Conservation (phyloP, 2,113 vertebrate genomes). For the Harpagus bidentatus region DNA sequence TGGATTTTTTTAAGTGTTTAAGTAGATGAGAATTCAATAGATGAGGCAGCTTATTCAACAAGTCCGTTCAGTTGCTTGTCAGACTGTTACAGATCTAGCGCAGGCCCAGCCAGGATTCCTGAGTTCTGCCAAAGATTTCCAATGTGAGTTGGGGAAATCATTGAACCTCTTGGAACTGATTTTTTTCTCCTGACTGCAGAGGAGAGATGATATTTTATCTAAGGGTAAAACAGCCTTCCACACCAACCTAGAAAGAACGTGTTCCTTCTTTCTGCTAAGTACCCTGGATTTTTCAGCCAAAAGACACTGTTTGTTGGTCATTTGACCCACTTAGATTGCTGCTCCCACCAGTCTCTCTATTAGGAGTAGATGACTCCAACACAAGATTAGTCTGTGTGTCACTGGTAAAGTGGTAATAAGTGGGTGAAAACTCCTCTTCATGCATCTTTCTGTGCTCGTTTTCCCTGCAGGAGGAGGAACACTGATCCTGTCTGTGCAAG, state of each 20-base stretch:
- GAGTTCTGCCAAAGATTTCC: neutral
- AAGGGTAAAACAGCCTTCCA: neutral
- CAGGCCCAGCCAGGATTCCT: neutral
- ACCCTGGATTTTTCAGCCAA: neutral
- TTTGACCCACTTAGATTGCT: neutral
- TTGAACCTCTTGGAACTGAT: neutral
- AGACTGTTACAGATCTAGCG: neutral
- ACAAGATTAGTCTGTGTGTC: neutral
- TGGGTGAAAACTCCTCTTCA: neutral
- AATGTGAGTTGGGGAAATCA: neutral
- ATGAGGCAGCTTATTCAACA: neutral
- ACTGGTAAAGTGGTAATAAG: neutral
- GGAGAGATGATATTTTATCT: neutral
- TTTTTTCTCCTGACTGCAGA: neutral
- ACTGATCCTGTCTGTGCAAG: constrained; percentile 79
- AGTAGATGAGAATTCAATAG: constrained; percentile 23
- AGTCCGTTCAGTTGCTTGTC: neutral
- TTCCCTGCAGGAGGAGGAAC: constrained; percentile 69
- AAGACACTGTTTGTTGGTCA: neutral
- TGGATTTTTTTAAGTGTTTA: constrained; percentile 10
- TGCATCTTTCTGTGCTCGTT: neutral
- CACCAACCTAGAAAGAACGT: neutral
- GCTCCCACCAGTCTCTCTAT: neutral
- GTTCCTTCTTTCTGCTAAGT: neutral
- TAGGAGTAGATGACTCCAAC: neutral